Base-by-base conservation (phyloP, 1,140 invertebrate genomes). In the Drosophila hydei region DNA sequence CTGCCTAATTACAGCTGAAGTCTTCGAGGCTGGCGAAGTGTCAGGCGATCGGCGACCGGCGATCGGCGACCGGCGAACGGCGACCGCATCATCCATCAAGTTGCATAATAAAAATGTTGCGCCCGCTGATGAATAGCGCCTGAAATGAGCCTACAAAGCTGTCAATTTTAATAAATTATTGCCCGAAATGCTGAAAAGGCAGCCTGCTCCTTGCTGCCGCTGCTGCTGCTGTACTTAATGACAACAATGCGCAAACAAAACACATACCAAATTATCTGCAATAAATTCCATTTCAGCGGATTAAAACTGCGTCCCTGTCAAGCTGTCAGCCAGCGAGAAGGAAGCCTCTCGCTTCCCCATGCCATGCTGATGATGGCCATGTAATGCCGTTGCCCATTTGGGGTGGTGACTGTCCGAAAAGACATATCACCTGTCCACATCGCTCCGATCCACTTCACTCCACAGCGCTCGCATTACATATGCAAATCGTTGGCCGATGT, bases 161-260 rank as follows among this genome's bases (percentile, higher is more conserved):
- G 89, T 90, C 89, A 90, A 90, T 90, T 90, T 90, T 81, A 90
- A 89, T 89, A 90, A 90, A 88, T 89, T 90, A 90, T 90, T 76
- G 68, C 84, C 65, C 55, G 62, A 79, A 77, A 77, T 68, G 64
- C 21, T 47, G 30, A 65, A 87, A 81, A 55, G 64, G 14, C 54
- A 40, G 23, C 25, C 23, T 27, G 63, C 54, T 67, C 63, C 52
- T 59, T 52, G 59, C 30, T 55, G 12, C 42, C 1, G 60, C 48
- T n/a, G 58, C 19, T 18, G 30, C 25, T 16, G 55, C 48, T 64
- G 81, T 70, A 77, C 71, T 88, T 88, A 87, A 88, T 87, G 83
- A 87, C 81, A 78, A 87, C 83, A 87, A 87, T 87, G 77, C 78
- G 78, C 78, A 87, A 87, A 79, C 83, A 88, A 88, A 88, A 83